Conservation (phyloP, 1,140 invertebrate species). For the Drosophila asahinai region DNA sequence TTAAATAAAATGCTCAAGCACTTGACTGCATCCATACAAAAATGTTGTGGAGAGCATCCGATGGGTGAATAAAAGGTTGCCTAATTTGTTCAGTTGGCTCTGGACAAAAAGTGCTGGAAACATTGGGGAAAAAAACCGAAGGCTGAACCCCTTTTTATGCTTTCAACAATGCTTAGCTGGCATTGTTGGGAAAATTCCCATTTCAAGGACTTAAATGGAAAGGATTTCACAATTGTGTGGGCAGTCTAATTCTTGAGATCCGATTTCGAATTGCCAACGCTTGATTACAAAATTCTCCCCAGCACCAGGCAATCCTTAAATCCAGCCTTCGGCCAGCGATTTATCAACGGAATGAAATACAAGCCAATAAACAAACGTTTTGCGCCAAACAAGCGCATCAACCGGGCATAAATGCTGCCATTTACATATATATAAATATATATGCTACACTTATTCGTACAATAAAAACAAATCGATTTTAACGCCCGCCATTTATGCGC, state of each 20-base stretch:
- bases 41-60: constrained; percentile 47
- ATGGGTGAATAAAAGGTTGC: constrained; percentile 61
- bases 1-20: constrained; percentile 85
- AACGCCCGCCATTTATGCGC: constrained; percentile 51
- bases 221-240: constrained; percentile 9
- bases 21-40: constrained; percentile 85
- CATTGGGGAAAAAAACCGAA: constrained; percentile 22
- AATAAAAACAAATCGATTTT: constrained; percentile 54
- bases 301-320: constrained; percentile 25
- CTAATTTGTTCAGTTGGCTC: constrained; percentile 77
- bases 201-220: constrained; percentile 18
- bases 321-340: constrained; percentile 12
- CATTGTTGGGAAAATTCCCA: constrained; percentile 31
- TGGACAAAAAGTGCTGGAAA: constrained; percentile 26
- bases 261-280: constrained; percentile 8
- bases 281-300: constrained; percentile 23
- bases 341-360: constrained; percentile 21
- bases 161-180: constrained; percentile 17
- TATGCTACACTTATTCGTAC: constrained; percentile 23
- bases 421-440: neutral
- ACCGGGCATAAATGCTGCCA: neutral
- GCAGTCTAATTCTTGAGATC: constrained; percentile 28
- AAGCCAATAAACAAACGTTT: constrained; percentile 47
- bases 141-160: constrained; percentile 36
- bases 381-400: constrained; percentile 36